These are phyloP conservation scores for Pammene aurita DNA, from an alignment of 2,888 invertebrate genomes.

Conservation along the genomic window DNA sequence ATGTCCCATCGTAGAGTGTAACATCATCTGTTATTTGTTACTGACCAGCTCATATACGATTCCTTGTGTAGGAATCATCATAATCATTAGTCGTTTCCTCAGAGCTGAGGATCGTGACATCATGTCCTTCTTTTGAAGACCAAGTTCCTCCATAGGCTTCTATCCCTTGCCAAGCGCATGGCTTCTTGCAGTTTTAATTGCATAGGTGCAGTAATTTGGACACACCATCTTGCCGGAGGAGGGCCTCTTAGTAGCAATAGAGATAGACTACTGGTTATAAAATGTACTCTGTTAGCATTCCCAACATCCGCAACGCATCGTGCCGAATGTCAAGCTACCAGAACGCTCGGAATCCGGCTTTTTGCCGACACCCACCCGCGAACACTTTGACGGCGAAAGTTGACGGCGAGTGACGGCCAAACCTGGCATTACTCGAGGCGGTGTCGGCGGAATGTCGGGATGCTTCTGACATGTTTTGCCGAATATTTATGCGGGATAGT, in stretches of 20 bases:
- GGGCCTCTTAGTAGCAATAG: too few species aligned
- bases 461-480: conserved; percentile 71
- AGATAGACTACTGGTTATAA: background rate
- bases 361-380: conserved; percentile 74
- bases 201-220: too few species aligned
- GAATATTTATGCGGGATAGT: conserved; percentile 63
- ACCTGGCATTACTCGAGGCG: conserved; percentile 64
- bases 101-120: too few species aligned
- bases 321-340: conserved; percentile 47
- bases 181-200: too few species aligned
- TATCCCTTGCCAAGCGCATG: too few species aligned
- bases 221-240: too few species aligned
- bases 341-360: conserved; percentile 52
- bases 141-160: too few species aligned
- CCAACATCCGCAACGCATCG: conserved; percentile 43
- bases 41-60: background rate
- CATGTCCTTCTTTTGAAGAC: too few species aligned
- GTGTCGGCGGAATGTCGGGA: conserved; percentile 61
- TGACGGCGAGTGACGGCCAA: conserved; percentile 49
- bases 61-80: background rate
- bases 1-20: too few species aligned
- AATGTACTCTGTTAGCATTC: conserved; percentile 27
- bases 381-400: conserved; percentile 54
- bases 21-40: background rate
- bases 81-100: too few species aligned